Evolutionary conservation across 1,140 invertebrate genomes (phyloP), one percentile per base, ranked within the genome.

Genomic region (Heterodera schachtii): DNA sequence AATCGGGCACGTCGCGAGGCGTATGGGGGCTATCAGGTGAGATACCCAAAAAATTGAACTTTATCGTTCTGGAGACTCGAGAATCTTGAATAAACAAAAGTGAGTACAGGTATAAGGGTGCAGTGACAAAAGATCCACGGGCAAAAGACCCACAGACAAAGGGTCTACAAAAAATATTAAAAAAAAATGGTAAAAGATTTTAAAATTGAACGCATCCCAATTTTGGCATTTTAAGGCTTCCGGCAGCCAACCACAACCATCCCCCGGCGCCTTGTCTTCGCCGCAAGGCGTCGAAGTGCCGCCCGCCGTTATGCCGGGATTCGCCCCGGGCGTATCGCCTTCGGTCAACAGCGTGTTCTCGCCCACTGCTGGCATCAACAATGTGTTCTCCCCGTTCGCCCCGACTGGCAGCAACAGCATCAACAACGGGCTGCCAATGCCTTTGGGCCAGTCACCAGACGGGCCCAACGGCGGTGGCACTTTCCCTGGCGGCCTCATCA

Each of bases 1-100:
- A 88, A 85, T 71, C 86, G 87, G 71, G 71, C 82, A 67, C 82
- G 88, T 6, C 88, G 87, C 82, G 84, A 90, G 84, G 83, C 81
- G 19, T 89, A 89, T 70, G 86, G 87, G 49, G 88, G 84, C 16
- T 89, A 87, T 66, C 47, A 43, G 85, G 85, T n/a, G 82, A 75
- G 3, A 19, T 60, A 31, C 31, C 31, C 31, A 31, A 31, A 31
- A 31, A 31, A 31, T 1, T 31, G 31, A 31, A 31, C 31, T 31
- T 31, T 31, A 31, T 1, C 31, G 31, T 31, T 31, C 31, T 31
- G 31, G 31, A 31, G 31, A 31, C 31, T 31, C 31, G 31, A 31
- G 31, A 31, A n/a, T n/a, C n/a, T n/a, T n/a, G n/a, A n/a, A n/a
- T n/a, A n/a, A n/a, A n/a, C n/a, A n/a, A n/a, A n/a, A n/a, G n/a